Evolutionary conservation across 1,140 invertebrate species (phyloP), one percentile per base, ranked within the genome.

Genomic region (Drosophila navojoa): DNA sequence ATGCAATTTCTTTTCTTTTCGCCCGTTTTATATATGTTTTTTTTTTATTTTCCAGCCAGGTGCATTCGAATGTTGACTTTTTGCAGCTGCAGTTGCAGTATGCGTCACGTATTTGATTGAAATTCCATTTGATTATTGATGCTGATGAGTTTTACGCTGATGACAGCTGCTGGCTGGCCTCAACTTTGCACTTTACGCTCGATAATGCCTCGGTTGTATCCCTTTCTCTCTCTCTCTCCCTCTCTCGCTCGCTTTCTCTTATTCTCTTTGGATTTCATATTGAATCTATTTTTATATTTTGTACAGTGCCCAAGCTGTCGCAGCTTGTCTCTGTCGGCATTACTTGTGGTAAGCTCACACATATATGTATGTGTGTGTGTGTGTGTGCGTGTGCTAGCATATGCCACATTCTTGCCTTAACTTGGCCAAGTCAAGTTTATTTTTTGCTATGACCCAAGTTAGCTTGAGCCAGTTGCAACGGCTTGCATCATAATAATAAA

Each of bases 51-150:
- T 47, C 29, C 25, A 27, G 19, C 19, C 55, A 68, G 71, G 71
- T 61, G 52, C 27, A 15, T 45, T 66, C 11, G 19, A 22, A 22
- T 69, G n/a, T 38, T 60, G 49, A 38, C 45, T 66, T 62, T 61
- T 57, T 27, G 40, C 38, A 59, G 49, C 55, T 61, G 45, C 55
- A 60, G 47, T 50, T 38, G 47, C 53, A 22, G 63, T 59, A 64
- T 64, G 62, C 70, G 79, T 78, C 79, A 81, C 79, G 79, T 81
- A 82, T 58, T 79, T 81, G 79, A 81, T 81, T 82, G 79, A 71
- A 77, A 82, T 78, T 82, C 76, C 73, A 79, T 81, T 78, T 78
- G 79, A 75, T 82, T 81, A 81, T 82, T 77, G 74, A 74, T 61
- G 70, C 45, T 29, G 59, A 15, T 42, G 22, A 16, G 22, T 42